phyloP scores from a whole-genome alignment of 1,140 invertebrate species.

The Dendrolimus punctatus region DNA sequence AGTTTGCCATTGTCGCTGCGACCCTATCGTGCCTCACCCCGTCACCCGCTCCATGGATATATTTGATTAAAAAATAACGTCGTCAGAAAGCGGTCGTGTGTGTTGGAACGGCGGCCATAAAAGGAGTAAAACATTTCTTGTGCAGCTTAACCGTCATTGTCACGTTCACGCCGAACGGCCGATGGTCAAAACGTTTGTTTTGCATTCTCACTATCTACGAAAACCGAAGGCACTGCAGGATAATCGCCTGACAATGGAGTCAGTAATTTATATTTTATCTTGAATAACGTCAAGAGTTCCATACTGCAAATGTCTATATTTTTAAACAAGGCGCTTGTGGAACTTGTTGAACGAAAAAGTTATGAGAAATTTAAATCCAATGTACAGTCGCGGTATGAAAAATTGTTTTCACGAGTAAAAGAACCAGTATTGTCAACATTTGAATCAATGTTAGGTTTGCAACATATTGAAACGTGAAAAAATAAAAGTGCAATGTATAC shows the following conservation, averaged over 20 bases:
- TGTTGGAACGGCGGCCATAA: conserved; percentile 40
- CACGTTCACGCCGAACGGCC: conserved; percentile 41
- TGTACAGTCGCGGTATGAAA: no score
- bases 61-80: conserved; percentile 75
- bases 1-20: conserved; percentile 64
- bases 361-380: no score
- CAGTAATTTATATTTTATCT: no score
- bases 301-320: conserved; percentile 4
- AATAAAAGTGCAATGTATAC: no score
- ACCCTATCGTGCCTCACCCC: conserved; percentile 69
- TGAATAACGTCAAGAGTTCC: conserved; percentile 5
- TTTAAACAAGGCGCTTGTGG: neutral
- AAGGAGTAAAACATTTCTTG: conserved; percentile 60
- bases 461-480: no score
- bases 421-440: no score
- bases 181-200: conserved; percentile 47
- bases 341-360: no score
- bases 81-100: conserved; percentile 61
- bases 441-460: no score
- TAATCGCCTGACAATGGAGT: no score
- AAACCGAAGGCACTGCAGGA: conserved; percentile 27
- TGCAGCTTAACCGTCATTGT: conserved; percentile 66
- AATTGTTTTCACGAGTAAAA: no score
- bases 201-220: conserved; percentile 52
- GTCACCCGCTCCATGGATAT: conserved; percentile 67